These are phyloP conservation scores for Sebastes minor DNA, from an alignment of 2,797 vertebrate genomes.

Conservation along the genomic window DNA sequence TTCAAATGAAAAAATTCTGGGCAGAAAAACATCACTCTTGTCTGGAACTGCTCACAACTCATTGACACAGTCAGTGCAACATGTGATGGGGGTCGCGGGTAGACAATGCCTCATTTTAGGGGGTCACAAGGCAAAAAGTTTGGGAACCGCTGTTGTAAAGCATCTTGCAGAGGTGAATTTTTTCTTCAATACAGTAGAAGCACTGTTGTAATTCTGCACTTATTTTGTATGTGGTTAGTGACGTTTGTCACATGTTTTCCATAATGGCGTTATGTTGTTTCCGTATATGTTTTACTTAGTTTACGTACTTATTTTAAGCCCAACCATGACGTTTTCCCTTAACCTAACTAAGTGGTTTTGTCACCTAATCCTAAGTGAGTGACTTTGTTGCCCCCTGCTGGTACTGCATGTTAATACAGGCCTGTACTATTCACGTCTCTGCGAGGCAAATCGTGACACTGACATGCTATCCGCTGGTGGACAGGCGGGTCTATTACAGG, in stretches of 20 bases:
- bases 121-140: neutral
- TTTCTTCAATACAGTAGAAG: neutral
- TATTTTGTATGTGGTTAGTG: neutral
- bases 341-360: too few relatives aligned
- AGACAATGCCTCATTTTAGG: neutral
- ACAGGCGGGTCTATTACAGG: too few relatives aligned
- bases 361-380: too few relatives aligned
- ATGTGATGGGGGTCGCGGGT: neutral
- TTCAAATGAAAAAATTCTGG: constrained; percentile 3
- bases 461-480: too few relatives aligned
- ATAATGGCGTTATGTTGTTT: too few relatives aligned
- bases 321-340: too few relatives aligned
- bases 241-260: neutral
- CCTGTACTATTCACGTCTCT: too few relatives aligned
- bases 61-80: neutral
- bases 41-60: neutral
- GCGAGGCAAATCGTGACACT: too few relatives aligned
- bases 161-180: neutral
- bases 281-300: too few relatives aligned
- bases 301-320: too few relatives aligned
- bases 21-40: neutral
- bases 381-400: too few relatives aligned
- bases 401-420: too few relatives aligned
- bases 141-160: neutral
- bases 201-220: neutral